A percentile compares a stretch with the other conserved stretches of the same genome.
Evolutionary conservation across 2,113 vertebrate species (phyloP).

Genomic region (Melanerpes formicivorus): DNA sequence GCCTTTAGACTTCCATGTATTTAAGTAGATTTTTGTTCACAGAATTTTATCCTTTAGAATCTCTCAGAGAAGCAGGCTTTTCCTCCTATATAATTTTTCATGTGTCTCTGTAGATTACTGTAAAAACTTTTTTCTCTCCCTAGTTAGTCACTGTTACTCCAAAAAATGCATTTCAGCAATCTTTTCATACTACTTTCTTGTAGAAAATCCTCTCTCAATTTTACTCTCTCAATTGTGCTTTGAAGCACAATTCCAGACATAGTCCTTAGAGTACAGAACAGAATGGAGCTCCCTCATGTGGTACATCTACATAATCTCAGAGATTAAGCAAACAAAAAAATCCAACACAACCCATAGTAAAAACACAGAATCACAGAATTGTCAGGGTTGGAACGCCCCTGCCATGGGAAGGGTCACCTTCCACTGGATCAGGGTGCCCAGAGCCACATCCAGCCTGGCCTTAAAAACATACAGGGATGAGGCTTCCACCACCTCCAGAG

Average conservation of each 20-base stretch:
- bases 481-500: too few species aligned
- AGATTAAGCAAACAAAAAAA: background rate
- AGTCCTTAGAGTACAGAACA: background rate
- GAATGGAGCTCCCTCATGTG: conserved; percentile 20
- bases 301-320: background rate
- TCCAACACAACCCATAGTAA: fast-evolving
- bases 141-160: background rate
- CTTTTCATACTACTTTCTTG: background rate
- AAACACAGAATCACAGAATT: too few species aligned
- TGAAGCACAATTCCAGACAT: background rate
- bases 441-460: too few species aligned
- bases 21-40: background rate
- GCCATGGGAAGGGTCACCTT: too few species aligned
- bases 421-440: too few species aligned
- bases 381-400: too few species aligned
- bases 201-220: background rate
- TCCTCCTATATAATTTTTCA: background rate
- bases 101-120: background rate
- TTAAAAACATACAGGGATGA: too few species aligned
- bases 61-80: background rate
- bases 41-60: background rate
- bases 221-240: background rate
- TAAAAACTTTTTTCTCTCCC: background rate
- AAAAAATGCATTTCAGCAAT: background rate
- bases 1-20: background rate